Conservation (phyloP, 2,113 vertebrate genomes). For the Entomyzon cyanotis region DNA sequence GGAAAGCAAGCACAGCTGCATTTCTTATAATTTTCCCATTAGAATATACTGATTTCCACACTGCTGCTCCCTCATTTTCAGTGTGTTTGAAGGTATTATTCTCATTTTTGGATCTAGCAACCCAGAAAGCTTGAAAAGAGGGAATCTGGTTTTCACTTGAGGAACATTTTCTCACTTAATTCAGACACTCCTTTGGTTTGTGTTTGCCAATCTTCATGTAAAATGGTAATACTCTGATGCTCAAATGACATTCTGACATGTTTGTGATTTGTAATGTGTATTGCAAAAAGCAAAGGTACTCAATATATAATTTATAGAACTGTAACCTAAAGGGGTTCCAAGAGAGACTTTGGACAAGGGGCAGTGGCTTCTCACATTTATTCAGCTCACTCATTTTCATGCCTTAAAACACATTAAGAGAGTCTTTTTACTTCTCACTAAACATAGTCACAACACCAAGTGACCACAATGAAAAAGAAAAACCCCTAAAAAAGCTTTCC, state of each 20-base stretch:
- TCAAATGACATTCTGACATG: background rate
- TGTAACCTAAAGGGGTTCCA: background rate
- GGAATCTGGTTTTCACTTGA: background rate
- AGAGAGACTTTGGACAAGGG: background rate
- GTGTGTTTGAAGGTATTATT: background rate
- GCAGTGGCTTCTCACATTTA: background rate
- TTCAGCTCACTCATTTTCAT: background rate
- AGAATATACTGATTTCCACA: background rate
- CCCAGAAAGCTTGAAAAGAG: background rate
- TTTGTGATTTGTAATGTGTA: rapidly evolving
- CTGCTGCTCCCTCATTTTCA: background rate
- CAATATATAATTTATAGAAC: background rate
- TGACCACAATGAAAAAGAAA: background rate
- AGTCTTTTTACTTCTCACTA: background rate
- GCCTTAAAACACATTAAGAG: background rate
- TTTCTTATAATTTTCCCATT: background rate
- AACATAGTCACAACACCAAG: too few relatives aligned
- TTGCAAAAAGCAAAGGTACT: background rate
- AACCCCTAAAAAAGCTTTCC: background rate
- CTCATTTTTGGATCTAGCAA: background rate
- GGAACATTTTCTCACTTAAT: background rate
- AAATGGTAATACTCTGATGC: background rate
- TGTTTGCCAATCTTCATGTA: background rate
- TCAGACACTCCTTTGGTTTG: background rate
- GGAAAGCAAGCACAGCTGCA: background rate